Percentiles rank a stretch among this genome's conserved stretches.
Evolutionary conservation across 2,888 invertebrate species (phyloP).

Genomic region (Melanargia galathea): DNA sequence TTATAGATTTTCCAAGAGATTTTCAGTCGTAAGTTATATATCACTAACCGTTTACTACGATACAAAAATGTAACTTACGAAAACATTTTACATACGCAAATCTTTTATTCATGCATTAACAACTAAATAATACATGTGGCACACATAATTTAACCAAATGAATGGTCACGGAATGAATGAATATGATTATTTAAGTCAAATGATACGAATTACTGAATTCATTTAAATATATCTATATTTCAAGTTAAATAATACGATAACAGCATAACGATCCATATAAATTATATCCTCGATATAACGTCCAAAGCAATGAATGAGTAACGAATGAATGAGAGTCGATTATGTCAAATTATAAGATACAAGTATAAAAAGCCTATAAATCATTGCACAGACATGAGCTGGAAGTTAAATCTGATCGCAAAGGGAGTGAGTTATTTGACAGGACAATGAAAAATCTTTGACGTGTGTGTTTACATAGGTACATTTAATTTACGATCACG

Average conservation of each 20-base stretch:
- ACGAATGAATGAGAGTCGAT: slow-evolving; percentile 8
- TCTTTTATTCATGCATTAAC: background rate
- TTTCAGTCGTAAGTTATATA: no score
- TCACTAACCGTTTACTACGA: no score
- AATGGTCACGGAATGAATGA: background rate
- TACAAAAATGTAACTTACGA: no score
- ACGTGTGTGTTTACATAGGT: slow-evolving; percentile 10
- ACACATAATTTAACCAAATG: background rate
- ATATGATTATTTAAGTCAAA: background rate
- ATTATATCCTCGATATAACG: background rate
- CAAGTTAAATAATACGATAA: background rate
- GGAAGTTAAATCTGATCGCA: slow-evolving; percentile 15
- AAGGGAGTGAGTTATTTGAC: slow-evolving; percentile 21
- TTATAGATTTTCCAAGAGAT: no score
- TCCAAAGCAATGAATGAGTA: slow-evolving; percentile 4
- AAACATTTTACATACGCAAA: background rate
- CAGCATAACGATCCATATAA: slow-evolving; percentile 1
- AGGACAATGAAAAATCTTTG: slow-evolving; percentile 18
- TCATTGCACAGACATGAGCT: slow-evolving; percentile 6
- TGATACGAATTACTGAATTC: background rate
- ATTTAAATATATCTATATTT: background rate
- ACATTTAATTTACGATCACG: slow-evolving; percentile 15
- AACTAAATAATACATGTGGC: background rate
- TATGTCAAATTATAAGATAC: slow-evolving; percentile 22
- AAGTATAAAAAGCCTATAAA: slow-evolving; percentile 15